Evolutionary conservation across 30 jellyfish, hydroid and myxozoan genomes (phyloP), one percentile per base, ranked within the genome.

Genomic region (Aurelia aurita): DNA sequence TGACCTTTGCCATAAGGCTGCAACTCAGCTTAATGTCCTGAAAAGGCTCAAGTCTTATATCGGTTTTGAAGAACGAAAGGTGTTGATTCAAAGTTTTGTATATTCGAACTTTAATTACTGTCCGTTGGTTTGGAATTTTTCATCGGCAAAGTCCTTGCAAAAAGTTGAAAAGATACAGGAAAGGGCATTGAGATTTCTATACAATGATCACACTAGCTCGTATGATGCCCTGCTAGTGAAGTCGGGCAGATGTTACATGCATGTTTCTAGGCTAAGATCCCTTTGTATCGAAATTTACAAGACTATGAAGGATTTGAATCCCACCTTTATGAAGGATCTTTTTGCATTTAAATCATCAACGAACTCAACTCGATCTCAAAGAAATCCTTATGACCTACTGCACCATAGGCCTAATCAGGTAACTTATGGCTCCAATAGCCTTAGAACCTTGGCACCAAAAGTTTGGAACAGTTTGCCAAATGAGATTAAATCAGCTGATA

Each of bases 21-120:
- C 93, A 59, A 65, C 81, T 23, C 88, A 59, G 62, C 58, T 85
- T 27, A 72, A 85, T 84, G 93, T 39, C 35, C 43, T 84, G 20
- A 54, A 54, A 54, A 85, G 84, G 49, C 67, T 58, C 3, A 61
- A 77, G 51, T 32, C 60, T 32, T 55, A 58, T 39, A 55, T 72
- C 31, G 84, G 82, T 20, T 74, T 58, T 28, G 55, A 39, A 45
- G 84, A 66, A 39, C 63, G 74, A 51, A 66, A 69, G 35, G 59
- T 69, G 35, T 65, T 67, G 29, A 61, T 67, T 23, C 82, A 82
- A 23, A 82, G 69, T 43, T 82, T 67, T 57, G 65, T 49, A 25
- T 82, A 19, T 29, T 69, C 91, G 16, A 82, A 82, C 55, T 82
- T 82, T 3, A 21, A 66, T 15, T 82, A 82, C 31, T 82, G 85